Conservation (phyloP, 2,888 invertebrate genomes). For the Agrilus mali region DNA sequence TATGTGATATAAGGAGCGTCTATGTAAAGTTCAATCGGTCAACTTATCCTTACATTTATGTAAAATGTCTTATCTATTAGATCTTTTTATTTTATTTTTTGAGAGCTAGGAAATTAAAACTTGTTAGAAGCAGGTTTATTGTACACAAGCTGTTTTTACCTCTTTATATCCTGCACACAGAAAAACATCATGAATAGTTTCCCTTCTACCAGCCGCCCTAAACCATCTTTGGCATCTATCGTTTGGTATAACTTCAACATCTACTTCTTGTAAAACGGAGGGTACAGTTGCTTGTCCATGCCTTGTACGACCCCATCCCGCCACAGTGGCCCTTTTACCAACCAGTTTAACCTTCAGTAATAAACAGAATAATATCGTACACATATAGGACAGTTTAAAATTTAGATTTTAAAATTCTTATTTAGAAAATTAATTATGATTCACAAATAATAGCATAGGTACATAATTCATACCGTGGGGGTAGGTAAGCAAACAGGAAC, state of each 20-base stretch:
- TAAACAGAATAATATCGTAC: background rate
- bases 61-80: too few relatives aligned
- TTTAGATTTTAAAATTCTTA: too few relatives aligned
- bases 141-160: constrained; percentile 33
- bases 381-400: too few relatives aligned
- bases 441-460: background rate
- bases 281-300: constrained; percentile 84
- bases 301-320: constrained; percentile 84
- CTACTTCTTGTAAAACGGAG: constrained; percentile 71
- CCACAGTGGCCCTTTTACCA: constrained; percentile 82
- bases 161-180: constrained; percentile 89
- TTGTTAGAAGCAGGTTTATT: too few relatives aligned
- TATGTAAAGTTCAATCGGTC: too few relatives aligned
- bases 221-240: constrained; percentile 90
- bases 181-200: constrained; percentile 89
- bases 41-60: too few relatives aligned
- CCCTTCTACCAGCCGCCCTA: constrained; percentile 74
- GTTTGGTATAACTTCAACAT: constrained; percentile 78
- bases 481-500: constrained; percentile 83
- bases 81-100: too few relatives aligned
- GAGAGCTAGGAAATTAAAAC: too few relatives aligned
- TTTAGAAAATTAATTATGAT: too few relatives aligned
- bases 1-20: too few relatives aligned
- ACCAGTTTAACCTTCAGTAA: constrained; percentile 56
- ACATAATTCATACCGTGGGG: constrained; percentile 38